Evolutionary conservation across 2,113 vertebrate species (phyloP).

Genomic region (Morone chrysops): DNA sequence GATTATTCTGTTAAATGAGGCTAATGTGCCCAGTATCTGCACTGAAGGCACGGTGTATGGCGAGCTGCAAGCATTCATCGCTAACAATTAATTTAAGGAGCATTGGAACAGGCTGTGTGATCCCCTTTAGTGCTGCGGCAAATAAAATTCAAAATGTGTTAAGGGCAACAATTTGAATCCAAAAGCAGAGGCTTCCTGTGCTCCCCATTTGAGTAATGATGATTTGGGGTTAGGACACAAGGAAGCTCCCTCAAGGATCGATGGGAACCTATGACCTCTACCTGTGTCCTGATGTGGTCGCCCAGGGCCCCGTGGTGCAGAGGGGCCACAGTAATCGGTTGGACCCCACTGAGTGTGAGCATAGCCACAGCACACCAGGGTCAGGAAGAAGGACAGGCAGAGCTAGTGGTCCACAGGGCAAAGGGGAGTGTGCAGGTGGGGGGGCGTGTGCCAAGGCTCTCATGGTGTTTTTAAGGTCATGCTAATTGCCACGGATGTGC

Average conservation of each 20-base stretch:
- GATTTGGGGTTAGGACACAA: slow-evolving; percentile 61
- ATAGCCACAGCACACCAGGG: slow-evolving; percentile 72
- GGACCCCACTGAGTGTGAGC: slow-evolving; percentile 72
- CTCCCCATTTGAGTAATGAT: slow-evolving; percentile 59
- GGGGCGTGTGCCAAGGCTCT: slow-evolving; percentile 49
- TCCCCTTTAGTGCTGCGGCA: background rate
- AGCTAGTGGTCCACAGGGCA: slow-evolving; percentile 63
- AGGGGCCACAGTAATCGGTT: slow-evolving; percentile 67
- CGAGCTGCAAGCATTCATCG: background rate
- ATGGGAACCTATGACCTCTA: slow-evolving; percentile 72
- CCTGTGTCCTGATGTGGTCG: slow-evolving; percentile 67
- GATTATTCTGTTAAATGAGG: background rate
- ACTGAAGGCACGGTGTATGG: background rate
- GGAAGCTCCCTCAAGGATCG: slow-evolving; percentile 60
- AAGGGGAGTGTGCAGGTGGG: slow-evolving; percentile 47
- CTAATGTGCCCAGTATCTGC: background rate
- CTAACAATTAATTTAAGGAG: background rate
- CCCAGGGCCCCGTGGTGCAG: slow-evolving; percentile 53
- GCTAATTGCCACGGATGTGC: slow-evolving; percentile 82
- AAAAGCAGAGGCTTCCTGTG: slow-evolving; percentile 20
- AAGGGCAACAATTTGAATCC: slow-evolving; percentile 35
- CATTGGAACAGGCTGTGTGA: background rate
- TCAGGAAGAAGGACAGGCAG: slow-evolving; percentile 68
- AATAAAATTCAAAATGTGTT: slow-evolving; percentile 33
- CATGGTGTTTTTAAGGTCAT: slow-evolving; percentile 84